Conservation (phyloP, 2,113 vertebrate species). For the Epinephelus lanceolatus region DNA sequence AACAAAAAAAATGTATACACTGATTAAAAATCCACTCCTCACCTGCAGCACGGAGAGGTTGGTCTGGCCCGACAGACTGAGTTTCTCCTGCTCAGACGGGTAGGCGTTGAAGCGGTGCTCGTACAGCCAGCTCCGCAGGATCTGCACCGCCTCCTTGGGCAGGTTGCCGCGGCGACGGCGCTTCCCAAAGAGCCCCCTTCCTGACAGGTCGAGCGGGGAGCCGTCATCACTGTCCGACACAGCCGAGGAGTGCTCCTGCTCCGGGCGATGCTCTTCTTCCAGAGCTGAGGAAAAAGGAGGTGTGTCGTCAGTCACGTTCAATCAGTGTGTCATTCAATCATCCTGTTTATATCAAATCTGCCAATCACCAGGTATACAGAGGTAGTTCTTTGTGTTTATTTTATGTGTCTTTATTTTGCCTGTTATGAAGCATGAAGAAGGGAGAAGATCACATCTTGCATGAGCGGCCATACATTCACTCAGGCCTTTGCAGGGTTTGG, state of each 20-base stretch:
- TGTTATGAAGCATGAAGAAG: neutral
- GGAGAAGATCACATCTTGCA: no score
- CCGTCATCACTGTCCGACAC: slow-evolving; percentile 95
- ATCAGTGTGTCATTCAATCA: neutral
- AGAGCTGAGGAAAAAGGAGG: slow-evolving; percentile 65
- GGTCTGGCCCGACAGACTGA: slow-evolving; percentile 92
- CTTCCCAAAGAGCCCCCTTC: slow-evolving; percentile 85
- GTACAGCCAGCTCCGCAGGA: slow-evolving; percentile 95
- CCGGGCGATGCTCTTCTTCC: slow-evolving; percentile 75
- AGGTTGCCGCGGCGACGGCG: slow-evolving; percentile 95
- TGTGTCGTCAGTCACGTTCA: neutral
- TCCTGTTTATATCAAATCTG: neutral
- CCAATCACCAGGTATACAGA: neutral
- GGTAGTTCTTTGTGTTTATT: no score
- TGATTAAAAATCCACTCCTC: slow-evolving; percentile 27
- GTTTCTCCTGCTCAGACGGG: slow-evolving; percentile 96
- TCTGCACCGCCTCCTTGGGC: slow-evolving; percentile 95
- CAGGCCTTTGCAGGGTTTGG: neutral
- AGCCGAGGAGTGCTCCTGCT: slow-evolving; percentile 83
- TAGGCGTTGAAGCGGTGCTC: slow-evolving; percentile 97
- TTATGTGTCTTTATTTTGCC: neutral
- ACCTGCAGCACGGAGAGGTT: slow-evolving; percentile 96
- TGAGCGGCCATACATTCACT: neutral
- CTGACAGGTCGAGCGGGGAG: slow-evolving; percentile 87
- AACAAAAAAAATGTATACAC: neutral